A percentile compares a stretch with the other conserved stretches of the same genome.
phyloP scores from a whole-genome alignment of 2,113 vertebrate species.

The Lanius collurio region DNA sequence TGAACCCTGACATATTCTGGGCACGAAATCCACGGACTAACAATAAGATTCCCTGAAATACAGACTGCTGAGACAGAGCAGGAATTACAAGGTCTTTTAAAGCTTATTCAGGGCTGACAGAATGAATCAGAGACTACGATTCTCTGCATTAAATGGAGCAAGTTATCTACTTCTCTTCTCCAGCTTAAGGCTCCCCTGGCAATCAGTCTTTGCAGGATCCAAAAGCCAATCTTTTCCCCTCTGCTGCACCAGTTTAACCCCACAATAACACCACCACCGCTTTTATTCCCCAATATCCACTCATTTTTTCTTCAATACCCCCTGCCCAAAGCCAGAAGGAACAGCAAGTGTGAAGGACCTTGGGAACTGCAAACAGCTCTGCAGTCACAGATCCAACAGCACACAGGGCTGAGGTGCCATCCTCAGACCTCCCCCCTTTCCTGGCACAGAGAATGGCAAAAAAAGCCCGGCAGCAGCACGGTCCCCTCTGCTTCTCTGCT shows the following conservation, averaged over 20 bases:
- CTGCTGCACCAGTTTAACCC: not conserved
- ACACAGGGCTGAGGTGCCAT: not conserved
- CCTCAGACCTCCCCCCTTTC: not conserved
- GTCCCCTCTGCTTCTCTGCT: not conserved
- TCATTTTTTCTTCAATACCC: not conserved
- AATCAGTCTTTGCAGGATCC: not conserved
- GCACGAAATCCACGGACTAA: not conserved
- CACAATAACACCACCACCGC: not conserved
- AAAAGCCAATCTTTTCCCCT: not conserved
- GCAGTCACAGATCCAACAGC: not conserved
- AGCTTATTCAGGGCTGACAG: not conserved
- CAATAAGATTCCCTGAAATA: not conserved
- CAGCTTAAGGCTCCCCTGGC: not conserved
- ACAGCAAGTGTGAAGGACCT: not conserved
- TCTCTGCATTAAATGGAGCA: not conserved
- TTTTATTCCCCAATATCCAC: not conserved
- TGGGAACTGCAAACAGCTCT: not conserved
- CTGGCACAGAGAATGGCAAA: not conserved
- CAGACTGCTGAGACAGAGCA: not conserved
- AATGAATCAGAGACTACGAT: not conserved
- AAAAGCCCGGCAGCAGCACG: not conserved
- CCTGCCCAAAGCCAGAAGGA: not conserved
- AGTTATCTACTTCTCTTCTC: not conserved
- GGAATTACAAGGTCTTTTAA: not conserved
- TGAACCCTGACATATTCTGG: conserved; percentile 36